A percentile compares a stretch with the other conserved stretches of the same genome.
These are phyloP conservation scores for Andrena trimmerana DNA, from an alignment of 2,888 invertebrate species.

Conservation along the genomic window DNA sequence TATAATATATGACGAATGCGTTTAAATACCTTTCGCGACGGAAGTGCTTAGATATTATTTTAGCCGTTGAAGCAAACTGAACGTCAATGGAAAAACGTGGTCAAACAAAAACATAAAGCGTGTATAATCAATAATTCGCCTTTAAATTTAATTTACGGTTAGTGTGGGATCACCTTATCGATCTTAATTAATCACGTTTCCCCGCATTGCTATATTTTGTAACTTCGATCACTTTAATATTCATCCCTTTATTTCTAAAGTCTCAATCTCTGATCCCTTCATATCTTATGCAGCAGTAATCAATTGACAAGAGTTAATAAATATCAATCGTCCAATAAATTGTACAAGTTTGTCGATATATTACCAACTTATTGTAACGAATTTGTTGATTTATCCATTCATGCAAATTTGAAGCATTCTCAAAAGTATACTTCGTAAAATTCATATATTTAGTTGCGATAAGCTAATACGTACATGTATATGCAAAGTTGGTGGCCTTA, in stretches of 20 bases:
- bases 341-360: not conserved
- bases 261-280: no score
- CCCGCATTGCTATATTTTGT: not conserved
- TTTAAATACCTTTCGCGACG: constrained; percentile 12
- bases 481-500: no score
- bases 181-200: not conserved
- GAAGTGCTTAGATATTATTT: not conserved
- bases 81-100: constrained; percentile 20
- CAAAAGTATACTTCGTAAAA: not conserved
- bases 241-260: no score
- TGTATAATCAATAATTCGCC: constrained; percentile 23
- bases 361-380: not conserved
- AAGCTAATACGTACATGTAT: not conserved
- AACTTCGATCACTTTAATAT: not conserved
- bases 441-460: not conserved
- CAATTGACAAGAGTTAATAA: not conserved
- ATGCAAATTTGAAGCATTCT: not conserved
- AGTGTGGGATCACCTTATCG: not conserved
- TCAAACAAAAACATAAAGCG: constrained; percentile 17
- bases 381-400: not conserved
- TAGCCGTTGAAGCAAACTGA: not conserved
- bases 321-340: not conserved
- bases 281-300: not conserved
- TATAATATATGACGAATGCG: not conserved
- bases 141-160: constrained; percentile 8